These are phyloP conservation scores for Philonicus albiceps DNA, from an alignment of 2,888 invertebrate genomes.

Conservation along the genomic window DNA sequence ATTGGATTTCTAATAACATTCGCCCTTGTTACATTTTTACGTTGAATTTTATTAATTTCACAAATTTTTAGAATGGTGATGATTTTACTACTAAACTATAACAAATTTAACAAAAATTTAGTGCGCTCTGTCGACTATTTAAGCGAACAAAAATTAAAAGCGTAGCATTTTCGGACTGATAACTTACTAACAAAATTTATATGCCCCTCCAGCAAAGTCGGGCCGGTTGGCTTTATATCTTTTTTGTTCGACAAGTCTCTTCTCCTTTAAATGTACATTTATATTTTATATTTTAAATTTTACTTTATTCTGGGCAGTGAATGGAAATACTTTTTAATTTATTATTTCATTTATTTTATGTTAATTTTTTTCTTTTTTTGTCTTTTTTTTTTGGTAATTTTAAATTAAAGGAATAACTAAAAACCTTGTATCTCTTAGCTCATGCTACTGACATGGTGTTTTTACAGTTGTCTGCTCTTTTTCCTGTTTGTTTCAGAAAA, in stretches of 20 bases:
- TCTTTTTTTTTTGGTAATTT: slow-evolving; percentile 30
- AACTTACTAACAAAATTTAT: slow-evolving; percentile 10
- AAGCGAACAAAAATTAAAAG: slow-evolving; percentile 25
- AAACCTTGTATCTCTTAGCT: slow-evolving; percentile 6
- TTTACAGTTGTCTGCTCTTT: slow-evolving; percentile 29
- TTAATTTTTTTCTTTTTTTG: no score
- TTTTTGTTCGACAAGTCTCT: background rate
- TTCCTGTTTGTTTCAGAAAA: slow-evolving; percentile 37
- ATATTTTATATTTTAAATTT: slow-evolving; percentile 31
- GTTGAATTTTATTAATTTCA: slow-evolving; percentile 23
- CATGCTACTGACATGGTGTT: slow-evolving; percentile 7
- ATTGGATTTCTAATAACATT: slow-evolving; percentile 38
- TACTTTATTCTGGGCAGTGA: slow-evolving; percentile 45
- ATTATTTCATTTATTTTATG: background rate
- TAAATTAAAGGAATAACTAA: slow-evolving; percentile 46
- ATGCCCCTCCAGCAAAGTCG: background rate
- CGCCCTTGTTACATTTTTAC: slow-evolving; percentile 33
- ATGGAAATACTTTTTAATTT: slow-evolving; percentile 46
- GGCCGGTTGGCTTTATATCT: background rate
- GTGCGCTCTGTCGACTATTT: slow-evolving; percentile 10
- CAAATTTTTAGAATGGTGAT: slow-evolving; percentile 31
- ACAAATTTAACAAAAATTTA: background rate
- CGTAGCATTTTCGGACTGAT: background rate
- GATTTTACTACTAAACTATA: slow-evolving; percentile 9
- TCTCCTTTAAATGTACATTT: slow-evolving; percentile 16